phyloP scores from a whole-genome alignment of 2,888 invertebrate genomes.

The Perithous albicinctus region DNA sequence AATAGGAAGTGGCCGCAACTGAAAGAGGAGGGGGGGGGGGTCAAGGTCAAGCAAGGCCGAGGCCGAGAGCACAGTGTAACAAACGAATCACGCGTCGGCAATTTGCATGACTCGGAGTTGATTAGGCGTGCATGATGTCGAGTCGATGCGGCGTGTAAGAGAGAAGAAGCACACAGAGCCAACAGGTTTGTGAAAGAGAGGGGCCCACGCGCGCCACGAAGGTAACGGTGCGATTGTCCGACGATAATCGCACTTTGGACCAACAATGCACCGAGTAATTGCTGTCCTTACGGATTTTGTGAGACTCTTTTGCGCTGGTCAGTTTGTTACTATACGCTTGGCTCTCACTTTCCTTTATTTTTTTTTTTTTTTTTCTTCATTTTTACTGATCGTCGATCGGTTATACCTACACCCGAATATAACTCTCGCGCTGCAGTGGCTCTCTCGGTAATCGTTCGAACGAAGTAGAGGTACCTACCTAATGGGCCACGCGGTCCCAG shows the following conservation, averaged over 20 bases:
- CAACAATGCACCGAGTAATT: conserved; percentile 30
- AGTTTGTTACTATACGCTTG: conserved; percentile 17
- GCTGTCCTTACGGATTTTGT: conserved; percentile 20
- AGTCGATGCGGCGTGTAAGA: conserved; percentile 17
- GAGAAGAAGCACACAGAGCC: conserved; percentile 31
- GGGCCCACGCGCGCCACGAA: conserved; percentile 27
- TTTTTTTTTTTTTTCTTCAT: neutral
- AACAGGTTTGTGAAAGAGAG: conserved; percentile 31
- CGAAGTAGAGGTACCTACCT: conserved; percentile 54
- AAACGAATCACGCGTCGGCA: conserved; percentile 58
- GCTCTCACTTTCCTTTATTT: neutral
- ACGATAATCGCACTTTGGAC: conserved; percentile 48
- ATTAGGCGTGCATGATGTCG: conserved; percentile 56
- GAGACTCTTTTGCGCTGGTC: conserved; percentile 48
- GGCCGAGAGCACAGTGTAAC: conserved; percentile 31
- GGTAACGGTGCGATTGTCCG: conserved; percentile 30
- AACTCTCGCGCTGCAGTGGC: conserved; percentile 58
- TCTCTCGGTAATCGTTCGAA: conserved; percentile 63
- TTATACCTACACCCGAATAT: conserved; percentile 46
- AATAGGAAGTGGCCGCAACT: conserved; percentile 13
- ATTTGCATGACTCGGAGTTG: conserved; percentile 52
- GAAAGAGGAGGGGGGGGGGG: too few relatives aligned
- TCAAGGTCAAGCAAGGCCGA: conserved; percentile 45
- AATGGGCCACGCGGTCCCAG: conserved; percentile 77
- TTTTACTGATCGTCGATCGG: conserved; percentile 36